Evolutionary conservation across 2,888 invertebrate genomes (phyloP), one percentile per base, ranked within the genome.

Genomic region (Sarcophaga carnaria): DNA sequence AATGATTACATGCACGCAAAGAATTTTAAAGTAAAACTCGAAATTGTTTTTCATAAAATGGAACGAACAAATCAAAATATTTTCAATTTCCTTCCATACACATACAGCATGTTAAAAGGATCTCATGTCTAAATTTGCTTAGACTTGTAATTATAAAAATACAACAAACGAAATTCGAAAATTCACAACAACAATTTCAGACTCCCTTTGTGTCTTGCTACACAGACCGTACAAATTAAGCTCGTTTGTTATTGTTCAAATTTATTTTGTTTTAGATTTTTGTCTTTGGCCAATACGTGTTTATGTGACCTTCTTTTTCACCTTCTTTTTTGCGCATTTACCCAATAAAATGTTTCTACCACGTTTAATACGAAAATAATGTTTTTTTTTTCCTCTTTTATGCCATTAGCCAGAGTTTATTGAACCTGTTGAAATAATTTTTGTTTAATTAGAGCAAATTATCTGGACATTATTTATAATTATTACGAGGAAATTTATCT

Each of bases 1-100:
- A 69, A 77, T 49, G 81, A 87, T 87, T 67, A 75, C 62, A 66
- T 71, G 45, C 76, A 74, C 47, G 81, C 78, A 78, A 67, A 37
- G 72, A 69, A 72, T 62, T 54, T 75, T 63, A 70, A 79, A 72
- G 12, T 54, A 54, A 66, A 80, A 76, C 20, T 71, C 66, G n/a
- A 37, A 75, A 75, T 4, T 11, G 17, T 14, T 64, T 71, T 64
- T 60, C 27, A 37, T 37, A 37, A 72, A 76, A 59, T 27, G 14
- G 10, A 64, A 64, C 63, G 54, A 82, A 70, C 69, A 70, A 76
- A 70, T 70, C 63, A 70, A 76, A 82, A 59, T 25, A 49, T 10
- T 37, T 75, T 8, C 20, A 20, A 11, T 70, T 75, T 63, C 8
- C 37, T 37, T 25, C 12, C 25, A 62, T 49, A 22, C 1, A 47